Evolutionary conservation across 2,888 invertebrate species (phyloP).

Genomic region (Eupsilia transversa): DNA sequence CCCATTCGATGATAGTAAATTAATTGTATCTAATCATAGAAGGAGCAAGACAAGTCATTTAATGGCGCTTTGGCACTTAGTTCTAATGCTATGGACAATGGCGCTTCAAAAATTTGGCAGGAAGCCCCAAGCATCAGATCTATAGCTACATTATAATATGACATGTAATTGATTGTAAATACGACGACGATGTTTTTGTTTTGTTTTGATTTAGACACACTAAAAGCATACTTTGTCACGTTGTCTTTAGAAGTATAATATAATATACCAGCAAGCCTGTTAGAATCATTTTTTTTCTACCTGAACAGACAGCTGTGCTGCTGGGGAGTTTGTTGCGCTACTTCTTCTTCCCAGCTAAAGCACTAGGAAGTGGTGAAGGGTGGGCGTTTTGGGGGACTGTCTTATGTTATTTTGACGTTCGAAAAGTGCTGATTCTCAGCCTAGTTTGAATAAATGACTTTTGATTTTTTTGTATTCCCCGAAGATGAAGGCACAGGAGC

Average conservation of each 20-base stretch:
- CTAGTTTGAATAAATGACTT: too few relatives aligned
- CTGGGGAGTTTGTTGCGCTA: too few relatives aligned
- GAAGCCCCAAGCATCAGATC: slow-evolving; percentile 35
- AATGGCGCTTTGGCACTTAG: slow-evolving; percentile 58
- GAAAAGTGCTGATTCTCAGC: too few relatives aligned
- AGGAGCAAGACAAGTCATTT: slow-evolving; percentile 20
- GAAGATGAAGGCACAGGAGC: too few relatives aligned
- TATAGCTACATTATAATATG: slow-evolving; percentile 11
- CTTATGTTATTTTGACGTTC: too few relatives aligned
- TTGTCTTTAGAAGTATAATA: not conserved
- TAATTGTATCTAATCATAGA: slow-evolving; percentile 33
- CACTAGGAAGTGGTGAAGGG: too few relatives aligned
- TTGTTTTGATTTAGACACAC: slow-evolving; percentile 36
- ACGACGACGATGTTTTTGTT: slow-evolving; percentile 20
- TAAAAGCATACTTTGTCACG: slow-evolving; percentile 4
- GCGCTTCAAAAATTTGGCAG: slow-evolving; percentile 43
- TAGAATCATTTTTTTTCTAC: too few relatives aligned
- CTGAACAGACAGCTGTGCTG: too few relatives aligned
- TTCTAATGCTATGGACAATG: slow-evolving; percentile 24
- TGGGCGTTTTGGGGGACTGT: too few relatives aligned
- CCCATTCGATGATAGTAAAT: slow-evolving; percentile 19
- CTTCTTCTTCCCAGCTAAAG: too few relatives aligned
- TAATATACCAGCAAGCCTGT: not conserved
- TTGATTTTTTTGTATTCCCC: too few relatives aligned
- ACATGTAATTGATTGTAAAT: slow-evolving; percentile 35